Evolutionary conservation across 64 coral and sea anemone species (phyloP).

Genomic region (Orbicella faveolata): DNA sequence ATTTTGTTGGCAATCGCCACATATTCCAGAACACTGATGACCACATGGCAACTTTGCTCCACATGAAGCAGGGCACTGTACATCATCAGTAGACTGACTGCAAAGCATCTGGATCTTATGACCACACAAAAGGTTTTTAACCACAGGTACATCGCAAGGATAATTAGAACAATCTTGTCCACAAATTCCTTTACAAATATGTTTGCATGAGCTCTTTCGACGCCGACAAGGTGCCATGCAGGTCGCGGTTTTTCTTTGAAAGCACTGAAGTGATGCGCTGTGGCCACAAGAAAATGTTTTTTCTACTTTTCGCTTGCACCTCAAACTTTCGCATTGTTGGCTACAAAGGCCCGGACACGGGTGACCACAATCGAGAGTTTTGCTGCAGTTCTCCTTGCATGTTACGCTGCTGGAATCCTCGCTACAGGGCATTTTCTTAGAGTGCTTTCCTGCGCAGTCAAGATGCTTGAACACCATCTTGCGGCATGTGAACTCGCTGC

Average conservation of each 20-base stretch:
- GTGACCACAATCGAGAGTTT: slow-evolving; percentile 29
- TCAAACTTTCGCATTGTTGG: neutral
- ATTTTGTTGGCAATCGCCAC: slow-evolving; percentile 21
- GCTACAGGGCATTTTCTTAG: neutral
- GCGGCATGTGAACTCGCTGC: neutral
- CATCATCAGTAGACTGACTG: slow-evolving; percentile 10
- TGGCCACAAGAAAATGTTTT: slow-evolving; percentile 55
- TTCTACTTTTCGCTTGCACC: neutral
- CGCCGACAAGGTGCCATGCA: slow-evolving; percentile 32
- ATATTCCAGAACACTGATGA: slow-evolving; percentile 52
- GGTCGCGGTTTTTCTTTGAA: neutral
- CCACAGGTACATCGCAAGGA: slow-evolving; percentile 19
- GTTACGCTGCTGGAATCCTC: neutral
- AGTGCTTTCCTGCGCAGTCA: slow-evolving; percentile 38
- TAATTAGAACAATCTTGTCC: slow-evolving; percentile 32
- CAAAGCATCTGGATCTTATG: slow-evolving; percentile 51
- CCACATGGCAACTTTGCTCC: slow-evolving; percentile 46
- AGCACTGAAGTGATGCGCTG: slow-evolving; percentile 3
- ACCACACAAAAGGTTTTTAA: slow-evolving; percentile 43
- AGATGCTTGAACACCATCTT: neutral
- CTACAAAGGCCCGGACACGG: slow-evolving; percentile 38
- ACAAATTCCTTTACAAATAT: slow-evolving; percentile 30
- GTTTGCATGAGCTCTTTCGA: neutral
- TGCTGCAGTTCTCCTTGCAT: slow-evolving; percentile 36
- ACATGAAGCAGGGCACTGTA: slow-evolving; percentile 19